These are phyloP conservation scores for Cephalopholis sonnerati DNA, from an alignment of 2,113 vertebrate genomes.

Conservation along the genomic window DNA sequence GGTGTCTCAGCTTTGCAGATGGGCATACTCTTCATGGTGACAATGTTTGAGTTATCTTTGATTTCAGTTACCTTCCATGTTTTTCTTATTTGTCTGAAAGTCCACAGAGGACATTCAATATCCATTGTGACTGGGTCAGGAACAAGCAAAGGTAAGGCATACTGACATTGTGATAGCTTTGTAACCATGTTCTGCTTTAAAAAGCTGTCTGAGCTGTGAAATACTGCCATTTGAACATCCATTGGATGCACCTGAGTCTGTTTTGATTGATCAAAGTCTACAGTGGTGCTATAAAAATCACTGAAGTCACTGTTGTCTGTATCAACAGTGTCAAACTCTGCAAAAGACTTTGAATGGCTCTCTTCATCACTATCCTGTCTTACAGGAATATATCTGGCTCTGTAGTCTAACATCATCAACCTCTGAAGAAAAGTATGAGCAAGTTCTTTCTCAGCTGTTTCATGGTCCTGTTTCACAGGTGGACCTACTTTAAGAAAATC, in stretches of 20 bases:
- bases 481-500: slow-evolving; percentile 75
- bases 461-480: slow-evolving; percentile 17
- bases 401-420: slow-evolving; percentile 57
- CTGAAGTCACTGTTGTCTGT: slow-evolving; percentile 40
- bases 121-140: slow-evolving; percentile 67
- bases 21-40: slow-evolving; percentile 62
- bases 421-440: slow-evolving; percentile 70
- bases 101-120: slow-evolving; percentile 82
- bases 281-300: background rate
- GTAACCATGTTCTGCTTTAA: slow-evolving; percentile 78
- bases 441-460: slow-evolving; percentile 70
- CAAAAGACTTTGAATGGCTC: background rate
- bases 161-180: slow-evolving; percentile 86
- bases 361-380: slow-evolving; percentile 26
- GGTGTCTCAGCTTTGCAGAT: slow-evolving; percentile 75
- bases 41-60: background rate
- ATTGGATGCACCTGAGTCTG: slow-evolving; percentile 76
- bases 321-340: background rate
- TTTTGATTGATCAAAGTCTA: background rate
- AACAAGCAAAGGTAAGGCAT: slow-evolving; percentile 84
- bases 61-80: slow-evolving; percentile 75
- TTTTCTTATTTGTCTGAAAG: slow-evolving; percentile 81
- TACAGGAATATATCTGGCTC: slow-evolving; percentile 72
- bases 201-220: slow-evolving; percentile 84
- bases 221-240: slow-evolving; percentile 86